phyloP scores from a whole-genome alignment of 1,140 invertebrate species.

The Ladona fulva region DNA sequence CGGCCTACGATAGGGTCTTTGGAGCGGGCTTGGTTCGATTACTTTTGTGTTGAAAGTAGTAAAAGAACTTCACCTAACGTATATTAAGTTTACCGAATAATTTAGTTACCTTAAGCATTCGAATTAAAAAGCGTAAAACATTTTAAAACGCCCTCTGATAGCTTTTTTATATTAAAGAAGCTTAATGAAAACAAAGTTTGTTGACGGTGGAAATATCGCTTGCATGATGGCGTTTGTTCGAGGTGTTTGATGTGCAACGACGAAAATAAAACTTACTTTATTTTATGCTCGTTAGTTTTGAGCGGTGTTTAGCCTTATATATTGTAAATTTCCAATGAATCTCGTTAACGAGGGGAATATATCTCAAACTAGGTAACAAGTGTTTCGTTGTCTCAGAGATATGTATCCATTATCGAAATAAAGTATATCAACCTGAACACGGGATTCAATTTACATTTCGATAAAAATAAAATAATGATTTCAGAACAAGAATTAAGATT shows the following conservation, averaged over 20 bases:
- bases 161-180: no score
- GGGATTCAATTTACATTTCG: no score
- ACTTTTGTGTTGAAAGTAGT: not conserved
- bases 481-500: not conserved
- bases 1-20: not conserved
- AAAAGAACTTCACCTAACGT: not conserved
- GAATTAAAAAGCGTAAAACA: no score
- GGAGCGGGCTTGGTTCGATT: conserved; percentile 6
- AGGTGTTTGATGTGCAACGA: not conserved
- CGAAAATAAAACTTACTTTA: not conserved
- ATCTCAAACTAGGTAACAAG: not conserved
- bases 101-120: no score
- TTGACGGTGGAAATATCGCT: conserved; percentile 8
- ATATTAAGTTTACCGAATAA: not conserved
- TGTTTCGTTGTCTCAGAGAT: no score
- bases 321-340: not conserved
- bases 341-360: not conserved
- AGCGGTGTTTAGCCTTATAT: not conserved
- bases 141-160: no score
- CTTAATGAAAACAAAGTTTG: not conserved
- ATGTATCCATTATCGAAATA: no score
- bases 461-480: no score
- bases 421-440: no score
- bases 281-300: not conserved
- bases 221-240: conserved; percentile 7